Evolutionary conservation across 1,140 invertebrate species (phyloP).

Genomic region (Drosophila sturtevanti): DNA sequence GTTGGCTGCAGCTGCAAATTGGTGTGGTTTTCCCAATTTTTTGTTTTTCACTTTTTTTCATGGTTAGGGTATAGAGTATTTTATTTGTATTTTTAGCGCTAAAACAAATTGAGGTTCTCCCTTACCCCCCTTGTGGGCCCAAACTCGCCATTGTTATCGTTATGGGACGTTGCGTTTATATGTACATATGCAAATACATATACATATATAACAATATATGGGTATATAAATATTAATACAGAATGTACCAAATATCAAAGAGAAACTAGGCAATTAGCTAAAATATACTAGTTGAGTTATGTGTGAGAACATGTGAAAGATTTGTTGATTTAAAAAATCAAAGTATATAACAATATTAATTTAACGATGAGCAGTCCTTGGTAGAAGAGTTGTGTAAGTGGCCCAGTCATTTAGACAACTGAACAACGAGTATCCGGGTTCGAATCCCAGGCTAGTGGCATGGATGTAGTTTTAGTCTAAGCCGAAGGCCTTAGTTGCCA

Average conservation of each 20-base stretch:
- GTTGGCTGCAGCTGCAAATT: constrained; percentile 75
- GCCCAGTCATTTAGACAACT: too few species aligned
- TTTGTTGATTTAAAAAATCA: too few species aligned
- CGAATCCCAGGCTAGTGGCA: too few species aligned
- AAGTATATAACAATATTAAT: too few species aligned
- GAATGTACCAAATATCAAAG: constrained; percentile 26
- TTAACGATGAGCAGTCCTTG: too few species aligned
- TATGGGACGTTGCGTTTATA: constrained; percentile 49
- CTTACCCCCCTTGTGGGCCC: constrained; percentile 24
- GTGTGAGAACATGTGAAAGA: background rate
- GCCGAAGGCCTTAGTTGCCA: too few species aligned
- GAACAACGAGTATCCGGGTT: too few species aligned
- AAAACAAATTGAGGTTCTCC: constrained; percentile 75
- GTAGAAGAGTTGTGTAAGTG: too few species aligned
- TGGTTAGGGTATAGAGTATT: constrained; percentile 33
- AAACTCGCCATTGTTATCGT: constrained; percentile 56
- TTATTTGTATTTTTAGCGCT: constrained; percentile 80
- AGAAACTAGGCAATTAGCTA: constrained; percentile 2
- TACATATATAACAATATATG: constrained; percentile 44
- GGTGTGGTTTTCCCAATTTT: constrained; percentile 55
- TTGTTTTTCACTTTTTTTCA: constrained; percentile 10
- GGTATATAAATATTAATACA: constrained; percentile 15
- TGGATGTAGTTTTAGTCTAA: too few species aligned
- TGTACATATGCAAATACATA: too few species aligned
- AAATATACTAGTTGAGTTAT: constrained; percentile 25